Evolutionary conservation across 2,113 vertebrate species (phyloP), one percentile per base, ranked within the genome.

Genomic region (Barnardius zonarius): DNA sequence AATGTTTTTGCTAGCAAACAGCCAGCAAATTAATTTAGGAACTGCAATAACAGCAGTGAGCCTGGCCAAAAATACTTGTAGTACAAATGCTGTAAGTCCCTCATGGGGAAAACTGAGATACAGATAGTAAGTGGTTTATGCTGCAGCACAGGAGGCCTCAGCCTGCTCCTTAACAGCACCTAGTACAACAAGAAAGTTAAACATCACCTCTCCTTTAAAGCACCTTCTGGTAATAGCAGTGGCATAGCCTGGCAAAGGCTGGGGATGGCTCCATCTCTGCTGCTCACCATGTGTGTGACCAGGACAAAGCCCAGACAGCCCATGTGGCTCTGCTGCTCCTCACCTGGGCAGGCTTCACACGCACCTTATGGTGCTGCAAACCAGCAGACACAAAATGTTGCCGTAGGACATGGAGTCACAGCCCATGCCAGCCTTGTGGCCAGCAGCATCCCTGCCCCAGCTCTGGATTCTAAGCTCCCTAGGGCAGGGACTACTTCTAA

Each of bases 261-360:
- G 2, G 20, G 22, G 11, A 55, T 51, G 57, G 35, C 33, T 86
- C 62, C 19, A 10, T 33, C 74, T 87, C 74, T 79, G 70, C 61
- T 4, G 4, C 37, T 35, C 17, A 41, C n/a, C 1, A 0, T 11
- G 8, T 7, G 6, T 55, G 64, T 67, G 43, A 28, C 31, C 15
- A 49, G 33, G 27, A 13, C 62, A 82, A 67, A 85, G 75, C 52
- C 35, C 22, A 25, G 33, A 31, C 75, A 37, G 24, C 16, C 61
- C 7, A 1, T 8, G 30, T 61, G 44, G 64, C 54, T 46, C 12
- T 35, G 59, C 57, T 48, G 31, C 76, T 86, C 76, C 88, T 83
- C 5, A 0, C 48, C 46, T 1, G 0, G 17, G 28, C 62, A 87
- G 61, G 51, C 55, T 75, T 7, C 64, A 22, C 1, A 0, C 0